Evolutionary conservation across 92 coral and sea anemone species (phyloP).

Genomic region (Siderastrea siderea): DNA sequence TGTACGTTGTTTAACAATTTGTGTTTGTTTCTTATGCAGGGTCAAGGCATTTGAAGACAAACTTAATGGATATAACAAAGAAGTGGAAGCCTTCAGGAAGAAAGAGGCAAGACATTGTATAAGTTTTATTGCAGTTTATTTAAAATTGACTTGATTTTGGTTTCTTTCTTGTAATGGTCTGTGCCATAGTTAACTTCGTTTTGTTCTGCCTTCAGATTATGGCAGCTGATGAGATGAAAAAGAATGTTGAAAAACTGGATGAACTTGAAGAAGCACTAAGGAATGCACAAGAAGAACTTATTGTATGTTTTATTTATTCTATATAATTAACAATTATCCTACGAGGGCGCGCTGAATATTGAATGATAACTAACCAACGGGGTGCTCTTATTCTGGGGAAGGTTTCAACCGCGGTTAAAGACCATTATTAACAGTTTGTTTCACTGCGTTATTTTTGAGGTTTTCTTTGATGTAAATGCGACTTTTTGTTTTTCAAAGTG

Average conservation of each 20-base stretch:
- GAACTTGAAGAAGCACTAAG: constrained; percentile 89
- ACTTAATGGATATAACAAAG: constrained; percentile 94
- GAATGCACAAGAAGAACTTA: constrained; percentile 89
- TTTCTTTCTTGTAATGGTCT: neutral
- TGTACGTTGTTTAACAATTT: neutral
- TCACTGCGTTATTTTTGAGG: too few relatives aligned
- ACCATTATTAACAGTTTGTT: too few relatives aligned
- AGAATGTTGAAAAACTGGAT: constrained; percentile 97
- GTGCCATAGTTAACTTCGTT: neutral
- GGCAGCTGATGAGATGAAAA: constrained; percentile 99
- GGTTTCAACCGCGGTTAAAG: too few relatives aligned
- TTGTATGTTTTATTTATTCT: constrained; percentile 58
- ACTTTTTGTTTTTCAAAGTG: too few relatives aligned
- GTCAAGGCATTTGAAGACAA: constrained; percentile 95
- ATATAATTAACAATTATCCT: neutral
- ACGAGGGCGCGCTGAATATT: too few relatives aligned
- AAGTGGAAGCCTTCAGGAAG: constrained; percentile 97
- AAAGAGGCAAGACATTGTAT: constrained; percentile 78
- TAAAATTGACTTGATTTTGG: neutral
- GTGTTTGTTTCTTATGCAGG: constrained; percentile 43
- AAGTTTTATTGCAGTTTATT: neutral
- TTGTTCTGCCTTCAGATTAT: constrained; percentile 76
- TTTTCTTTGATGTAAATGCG: too few relatives aligned
- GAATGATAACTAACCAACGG: too few relatives aligned
- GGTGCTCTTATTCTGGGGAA: too few relatives aligned